Percentiles rank a stretch among this genome's conserved stretches.
These are phyloP conservation scores for Ischnus inquisitorius DNA, from an alignment of 2,888 invertebrate species.

Conservation along the genomic window DNA sequence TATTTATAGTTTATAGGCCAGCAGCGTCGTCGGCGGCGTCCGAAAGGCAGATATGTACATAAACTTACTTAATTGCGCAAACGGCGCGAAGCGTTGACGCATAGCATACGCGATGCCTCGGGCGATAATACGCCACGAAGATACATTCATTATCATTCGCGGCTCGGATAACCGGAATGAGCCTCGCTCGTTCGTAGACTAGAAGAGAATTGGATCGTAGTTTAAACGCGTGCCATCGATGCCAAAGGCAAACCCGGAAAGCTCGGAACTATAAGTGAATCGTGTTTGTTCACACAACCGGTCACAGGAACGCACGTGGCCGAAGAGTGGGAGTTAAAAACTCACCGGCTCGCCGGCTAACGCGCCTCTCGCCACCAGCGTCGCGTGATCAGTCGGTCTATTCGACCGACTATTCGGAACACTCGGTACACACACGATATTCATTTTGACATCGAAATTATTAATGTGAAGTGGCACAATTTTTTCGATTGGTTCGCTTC, in stretches of 20 bases:
- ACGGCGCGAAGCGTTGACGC: not conserved
- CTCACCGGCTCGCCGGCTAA: slow-evolving; percentile 9
- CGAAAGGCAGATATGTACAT: slow-evolving; percentile 8
- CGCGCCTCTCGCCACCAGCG: slow-evolving; percentile 15
- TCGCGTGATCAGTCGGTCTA: slow-evolving; percentile 46
- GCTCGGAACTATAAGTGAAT: slow-evolving; percentile 10
- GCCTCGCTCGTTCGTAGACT: not conserved
- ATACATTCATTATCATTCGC: not conserved
- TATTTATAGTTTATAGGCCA: slow-evolving; percentile 65
- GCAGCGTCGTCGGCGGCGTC: not conserved
- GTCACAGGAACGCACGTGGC: slow-evolving; percentile 22
- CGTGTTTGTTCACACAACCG: slow-evolving; percentile 2
- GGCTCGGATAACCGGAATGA: not conserved
- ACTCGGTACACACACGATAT: not conserved
- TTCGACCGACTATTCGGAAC: not conserved
- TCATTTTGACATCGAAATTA: not conserved
- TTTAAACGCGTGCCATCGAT: not conserved
- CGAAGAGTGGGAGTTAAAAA: slow-evolving; percentile 14
- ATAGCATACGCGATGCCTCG: not conserved
- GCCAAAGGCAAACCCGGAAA: not conserved
- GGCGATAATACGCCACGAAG: not conserved
- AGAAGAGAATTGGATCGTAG: not conserved
- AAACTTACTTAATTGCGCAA: slow-evolving; percentile 16
- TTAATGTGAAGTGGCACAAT: not conserved
- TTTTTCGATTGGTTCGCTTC: not conserved